These are phyloP conservation scores for Alectoris magna DNA, from an alignment of 2,797 vertebrate genomes.

Conservation along the genomic window DNA sequence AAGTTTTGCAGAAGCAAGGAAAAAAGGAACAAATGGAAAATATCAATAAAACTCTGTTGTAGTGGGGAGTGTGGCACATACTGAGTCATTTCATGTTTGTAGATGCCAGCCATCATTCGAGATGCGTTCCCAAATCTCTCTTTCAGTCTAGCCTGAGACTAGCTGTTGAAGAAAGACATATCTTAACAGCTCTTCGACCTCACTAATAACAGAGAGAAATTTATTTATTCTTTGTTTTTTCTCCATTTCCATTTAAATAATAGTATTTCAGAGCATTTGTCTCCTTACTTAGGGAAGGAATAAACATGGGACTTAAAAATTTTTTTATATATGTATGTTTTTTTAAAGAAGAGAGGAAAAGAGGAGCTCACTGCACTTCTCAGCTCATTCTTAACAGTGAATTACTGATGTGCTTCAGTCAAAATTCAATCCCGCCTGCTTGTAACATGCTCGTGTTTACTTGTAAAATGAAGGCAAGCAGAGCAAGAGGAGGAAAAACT, in stretches of 20 bases:
- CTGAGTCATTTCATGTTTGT: neutral
- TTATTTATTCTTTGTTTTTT: neutral
- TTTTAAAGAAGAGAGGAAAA: neutral
- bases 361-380: neutral
- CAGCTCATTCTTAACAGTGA: neutral
- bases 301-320: neutral
- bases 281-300: neutral
- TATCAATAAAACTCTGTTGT: neutral
- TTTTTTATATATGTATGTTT: neutral
- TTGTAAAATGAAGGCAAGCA: neutral
- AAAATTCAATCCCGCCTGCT: neutral
- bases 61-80: neutral
- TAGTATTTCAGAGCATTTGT: neutral
- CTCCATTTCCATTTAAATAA: neutral
- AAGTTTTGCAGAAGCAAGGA: neutral
- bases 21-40: neutral
- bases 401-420: rapidly evolving
- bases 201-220: neutral
- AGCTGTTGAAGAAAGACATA: neutral
- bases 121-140: neutral
- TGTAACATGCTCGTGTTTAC: neutral
- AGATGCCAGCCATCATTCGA: neutral
- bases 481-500: neutral
- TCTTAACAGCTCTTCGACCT: neutral
- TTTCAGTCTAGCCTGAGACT: neutral